Conservation (phyloP, 2,113 vertebrate genomes). For the Channa maculata region DNA sequence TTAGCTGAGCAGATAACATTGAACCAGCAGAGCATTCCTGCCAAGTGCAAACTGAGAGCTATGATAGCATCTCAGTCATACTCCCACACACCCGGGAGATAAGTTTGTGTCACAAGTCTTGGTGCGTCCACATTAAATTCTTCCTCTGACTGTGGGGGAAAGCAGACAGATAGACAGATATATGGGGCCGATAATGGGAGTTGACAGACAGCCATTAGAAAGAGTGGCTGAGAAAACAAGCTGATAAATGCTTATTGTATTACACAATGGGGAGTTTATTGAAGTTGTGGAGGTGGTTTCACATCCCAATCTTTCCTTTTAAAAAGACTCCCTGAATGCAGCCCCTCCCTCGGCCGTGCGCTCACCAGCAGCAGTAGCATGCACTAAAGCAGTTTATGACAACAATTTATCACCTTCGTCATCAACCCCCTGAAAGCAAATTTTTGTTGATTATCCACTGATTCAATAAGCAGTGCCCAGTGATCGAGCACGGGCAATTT, state of each 20-base stretch:
- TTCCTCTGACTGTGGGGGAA: slow-evolving; percentile 22
- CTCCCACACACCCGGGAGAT: slow-evolving; percentile 32
- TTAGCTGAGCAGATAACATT: slow-evolving; percentile 19
- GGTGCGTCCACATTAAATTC: slow-evolving; percentile 51
- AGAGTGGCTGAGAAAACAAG: slow-evolving; percentile 62
- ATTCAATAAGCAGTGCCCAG: slow-evolving; percentile 64
- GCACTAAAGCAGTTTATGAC: slow-evolving; percentile 61
- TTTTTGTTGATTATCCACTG: slow-evolving; percentile 60
- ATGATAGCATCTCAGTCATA: slow-evolving; percentile 42
- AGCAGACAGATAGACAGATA: slow-evolving; percentile 62
- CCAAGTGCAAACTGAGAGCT: slow-evolving; percentile 35
- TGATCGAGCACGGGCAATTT: slow-evolving; percentile 53
- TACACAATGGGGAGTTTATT: slow-evolving; percentile 70
- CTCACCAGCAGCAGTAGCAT: slow-evolving; percentile 53
- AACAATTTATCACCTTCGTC: slow-evolving; percentile 67
- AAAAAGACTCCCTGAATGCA: slow-evolving; percentile 45
- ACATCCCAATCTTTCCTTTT: slow-evolving; percentile 43
- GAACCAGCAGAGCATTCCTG: slow-evolving; percentile 5
- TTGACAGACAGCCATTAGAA: slow-evolving; percentile 69
- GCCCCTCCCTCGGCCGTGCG: slow-evolving; percentile 42
- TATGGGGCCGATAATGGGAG: slow-evolving; percentile 62
- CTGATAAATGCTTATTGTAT: slow-evolving; percentile 78
- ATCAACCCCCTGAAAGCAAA: slow-evolving; percentile 49
- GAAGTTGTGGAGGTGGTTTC: slow-evolving; percentile 49
- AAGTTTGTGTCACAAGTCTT: slow-evolving; percentile 23